These are phyloP conservation scores for Fulmarus glacialis DNA, from an alignment of 2,113 vertebrate species.

Conservation along the genomic window DNA sequence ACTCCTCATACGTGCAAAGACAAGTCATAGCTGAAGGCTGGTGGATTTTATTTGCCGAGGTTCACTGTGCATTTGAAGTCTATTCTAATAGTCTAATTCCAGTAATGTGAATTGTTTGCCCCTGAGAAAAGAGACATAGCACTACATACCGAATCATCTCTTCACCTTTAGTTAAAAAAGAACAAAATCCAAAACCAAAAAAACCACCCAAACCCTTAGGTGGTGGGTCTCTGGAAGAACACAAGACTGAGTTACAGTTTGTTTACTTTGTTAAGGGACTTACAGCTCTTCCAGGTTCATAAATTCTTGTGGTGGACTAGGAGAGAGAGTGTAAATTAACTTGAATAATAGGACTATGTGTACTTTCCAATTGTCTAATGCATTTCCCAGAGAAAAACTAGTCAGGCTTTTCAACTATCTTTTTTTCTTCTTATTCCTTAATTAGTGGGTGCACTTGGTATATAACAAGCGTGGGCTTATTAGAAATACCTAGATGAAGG, in stretches of 20 bases:
- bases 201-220: slow-evolving; percentile 29
- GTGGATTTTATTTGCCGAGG: neutral
- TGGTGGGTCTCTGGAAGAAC: slow-evolving; percentile 58
- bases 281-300: slow-evolving; percentile 71
- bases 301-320: slow-evolving; percentile 71
- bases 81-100: slow-evolving; percentile 17
- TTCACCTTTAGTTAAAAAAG: slow-evolving; percentile 62
- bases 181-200: neutral
- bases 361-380: slow-evolving; percentile 69
- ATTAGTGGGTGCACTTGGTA: slow-evolving; percentile 53
- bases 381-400: slow-evolving; percentile 40
- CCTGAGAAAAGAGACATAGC: neutral
- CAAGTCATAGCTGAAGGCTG: slow-evolving; percentile 9
- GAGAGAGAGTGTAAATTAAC: slow-evolving; percentile 71
- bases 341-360: slow-evolving; percentile 70
- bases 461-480: slow-evolving; percentile 23
- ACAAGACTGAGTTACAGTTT: slow-evolving; percentile 74
- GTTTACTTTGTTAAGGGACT: slow-evolving; percentile 81
- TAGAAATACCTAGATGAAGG: neutral
- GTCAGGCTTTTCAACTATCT: slow-evolving; percentile 31
- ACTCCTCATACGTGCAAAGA: neutral
- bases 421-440: slow-evolving; percentile 38
- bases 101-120: neutral
- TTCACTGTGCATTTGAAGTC: slow-evolving; percentile 18
- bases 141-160: slow-evolving; percentile 54